phyloP scores from a whole-genome alignment of 2,888 invertebrate genomes.

The Listrodromus nycthemerus region DNA sequence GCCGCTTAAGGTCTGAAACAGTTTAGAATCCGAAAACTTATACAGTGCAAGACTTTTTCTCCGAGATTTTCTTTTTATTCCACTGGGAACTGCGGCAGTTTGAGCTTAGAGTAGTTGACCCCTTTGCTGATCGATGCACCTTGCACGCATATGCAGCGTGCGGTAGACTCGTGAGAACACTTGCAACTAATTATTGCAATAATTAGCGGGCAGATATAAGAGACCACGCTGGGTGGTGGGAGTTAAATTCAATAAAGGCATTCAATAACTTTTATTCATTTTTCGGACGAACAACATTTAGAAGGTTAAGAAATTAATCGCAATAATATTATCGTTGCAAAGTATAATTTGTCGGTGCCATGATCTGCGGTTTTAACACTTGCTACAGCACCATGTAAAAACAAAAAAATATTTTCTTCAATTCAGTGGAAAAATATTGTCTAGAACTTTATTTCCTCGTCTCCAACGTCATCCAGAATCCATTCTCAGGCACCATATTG shows the following conservation, averaged over 20 bases:
- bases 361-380: no score
- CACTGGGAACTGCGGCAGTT: background rate
- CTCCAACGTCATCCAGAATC: conserved; percentile 66
- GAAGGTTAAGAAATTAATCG: no score
- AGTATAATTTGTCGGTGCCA: no score
- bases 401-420: no score
- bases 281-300: no score
- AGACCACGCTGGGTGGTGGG: background rate
- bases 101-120: no score
- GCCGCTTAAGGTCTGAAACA: background rate
- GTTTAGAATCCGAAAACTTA: background rate
- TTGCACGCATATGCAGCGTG: background rate
- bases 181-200: background rate
- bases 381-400: no score
- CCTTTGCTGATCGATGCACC: background rate
- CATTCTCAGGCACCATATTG: conserved; percentile 52
- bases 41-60: background rate
- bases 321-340: no score
- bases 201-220: background rate
- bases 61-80: background rate
- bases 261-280: no score
- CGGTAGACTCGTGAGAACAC: background rate
- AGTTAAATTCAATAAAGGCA: background rate
- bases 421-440: no score
- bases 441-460: conserved; percentile 36